phyloP scores from a whole-genome alignment of 1,140 invertebrate genomes.

The Drosophila lacertosa region DNA sequence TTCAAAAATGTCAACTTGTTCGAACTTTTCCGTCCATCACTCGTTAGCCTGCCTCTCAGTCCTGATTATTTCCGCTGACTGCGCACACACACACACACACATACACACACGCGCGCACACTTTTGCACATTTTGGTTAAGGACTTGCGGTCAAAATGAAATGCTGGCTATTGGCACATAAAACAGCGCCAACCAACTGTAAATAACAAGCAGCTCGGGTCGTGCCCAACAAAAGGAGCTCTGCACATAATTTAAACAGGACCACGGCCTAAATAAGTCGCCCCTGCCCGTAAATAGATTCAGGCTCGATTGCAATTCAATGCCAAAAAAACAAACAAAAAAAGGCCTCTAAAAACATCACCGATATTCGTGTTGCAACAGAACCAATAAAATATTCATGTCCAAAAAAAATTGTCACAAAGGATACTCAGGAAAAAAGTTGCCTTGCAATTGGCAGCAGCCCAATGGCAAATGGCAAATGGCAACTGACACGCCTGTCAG shows the following conservation, averaged over 20 bases:
- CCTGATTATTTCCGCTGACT: conserved; percentile 58
- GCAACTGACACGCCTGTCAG: conserved; percentile 70
- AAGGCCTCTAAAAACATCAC: conserved; percentile 3
- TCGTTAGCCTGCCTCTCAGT: background rate
- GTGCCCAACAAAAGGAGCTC: background rate
- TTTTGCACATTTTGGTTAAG: conserved; percentile 50
- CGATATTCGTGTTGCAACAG: conserved; percentile 29
- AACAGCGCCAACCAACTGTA: conserved; percentile 62
- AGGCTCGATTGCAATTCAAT: conserved; percentile 30
- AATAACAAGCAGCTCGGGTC: conserved; percentile 43
- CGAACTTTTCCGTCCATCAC: conserved; percentile 23
- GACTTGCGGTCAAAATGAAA: conserved; percentile 62
- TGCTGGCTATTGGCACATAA: conserved; percentile 55
- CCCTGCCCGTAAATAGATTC: conserved; percentile 7
- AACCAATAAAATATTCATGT: conserved; percentile 55
- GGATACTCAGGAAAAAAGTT: conserved; percentile 33
- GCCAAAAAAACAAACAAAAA: background rate
- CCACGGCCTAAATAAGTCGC: background rate
- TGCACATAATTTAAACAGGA: conserved; percentile 7
- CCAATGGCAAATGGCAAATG: conserved; percentile 64
- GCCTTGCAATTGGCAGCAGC: conserved; percentile 55
- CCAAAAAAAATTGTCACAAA: conserved; percentile 54
- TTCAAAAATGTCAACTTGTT: conserved; percentile 43
- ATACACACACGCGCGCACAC: conserved; percentile 6
- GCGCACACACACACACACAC: conserved; percentile 26